Conservation (phyloP, 2,888 invertebrate species). For the Hesperia comma region DNA sequence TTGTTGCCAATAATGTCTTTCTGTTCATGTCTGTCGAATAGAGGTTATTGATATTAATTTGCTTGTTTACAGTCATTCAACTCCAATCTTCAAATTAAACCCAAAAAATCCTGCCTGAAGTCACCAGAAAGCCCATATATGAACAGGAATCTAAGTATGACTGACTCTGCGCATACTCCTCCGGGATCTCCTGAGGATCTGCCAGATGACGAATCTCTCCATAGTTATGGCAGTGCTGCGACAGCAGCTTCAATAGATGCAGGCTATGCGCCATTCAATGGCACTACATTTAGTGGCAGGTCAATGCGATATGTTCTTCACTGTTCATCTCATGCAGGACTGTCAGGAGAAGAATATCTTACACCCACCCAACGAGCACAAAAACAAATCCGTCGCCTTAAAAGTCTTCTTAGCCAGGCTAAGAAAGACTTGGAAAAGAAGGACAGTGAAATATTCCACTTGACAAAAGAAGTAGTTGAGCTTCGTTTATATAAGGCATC, state of each 20-base stretch:
- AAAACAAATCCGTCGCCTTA: constrained; percentile 90
- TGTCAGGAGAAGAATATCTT: constrained; percentile 91
- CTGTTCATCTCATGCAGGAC: constrained; percentile 91
- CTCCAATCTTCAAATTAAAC: constrained; percentile 67
- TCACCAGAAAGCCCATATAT: constrained; percentile 60
- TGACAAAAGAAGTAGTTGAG: constrained; percentile 92
- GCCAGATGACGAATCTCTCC: constrained; percentile 91
- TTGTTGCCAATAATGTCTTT: constrained; percentile 8
- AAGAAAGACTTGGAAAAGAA: constrained; percentile 91
- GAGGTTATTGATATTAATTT: background rate
- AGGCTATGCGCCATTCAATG: constrained; percentile 90
- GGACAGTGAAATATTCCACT: constrained; percentile 90
- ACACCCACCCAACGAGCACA: constrained; percentile 95
- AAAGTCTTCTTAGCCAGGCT: constrained; percentile 88
- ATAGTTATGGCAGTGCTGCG: constrained; percentile 91
- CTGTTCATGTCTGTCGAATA: background rate
- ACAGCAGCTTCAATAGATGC: constrained; percentile 93
- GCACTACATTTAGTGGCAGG: constrained; percentile 87
- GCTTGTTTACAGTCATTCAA: constrained; percentile 70
- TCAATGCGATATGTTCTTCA: constrained; percentile 92
- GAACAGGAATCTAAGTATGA: constrained; percentile 70
- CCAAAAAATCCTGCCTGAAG: constrained; percentile 71
- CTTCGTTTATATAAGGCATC: constrained; percentile 91
- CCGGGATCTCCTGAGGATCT: constrained; percentile 86
- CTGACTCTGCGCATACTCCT: constrained; percentile 82